Conservation (phyloP, 2,888 invertebrate species). For the Heliconius sara region DNA sequence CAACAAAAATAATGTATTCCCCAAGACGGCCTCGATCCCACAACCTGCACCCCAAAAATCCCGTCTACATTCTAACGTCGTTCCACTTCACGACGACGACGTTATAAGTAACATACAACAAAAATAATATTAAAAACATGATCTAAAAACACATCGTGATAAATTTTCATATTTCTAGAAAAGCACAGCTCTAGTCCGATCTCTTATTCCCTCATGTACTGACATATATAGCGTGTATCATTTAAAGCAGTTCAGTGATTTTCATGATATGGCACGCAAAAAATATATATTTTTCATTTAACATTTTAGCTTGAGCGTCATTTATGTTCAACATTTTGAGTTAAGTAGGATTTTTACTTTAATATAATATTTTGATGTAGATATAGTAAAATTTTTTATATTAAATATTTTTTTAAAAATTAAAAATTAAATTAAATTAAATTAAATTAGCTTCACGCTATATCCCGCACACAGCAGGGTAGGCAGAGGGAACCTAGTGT, state of each 20-base stretch:
- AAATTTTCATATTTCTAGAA: constrained; percentile 7
- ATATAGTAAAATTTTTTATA: neutral
- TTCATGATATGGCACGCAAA: constrained; percentile 10
- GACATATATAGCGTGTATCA: constrained; percentile 24
- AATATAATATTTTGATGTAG: neutral
- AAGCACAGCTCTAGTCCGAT: constrained; percentile 1
- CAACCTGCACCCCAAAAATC: too few relatives aligned
- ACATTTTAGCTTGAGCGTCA: constrained; percentile 18
- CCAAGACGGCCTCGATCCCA: too few relatives aligned
- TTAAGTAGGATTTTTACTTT: constrained; percentile 5
- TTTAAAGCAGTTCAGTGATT: constrained; percentile 30
- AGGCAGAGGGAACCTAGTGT: too few relatives aligned
- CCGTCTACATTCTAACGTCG: too few relatives aligned
- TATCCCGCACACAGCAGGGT: too few relatives aligned
- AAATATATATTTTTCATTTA: constrained; percentile 19
- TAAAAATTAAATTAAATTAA: too few relatives aligned
- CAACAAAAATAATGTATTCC: too few relatives aligned
- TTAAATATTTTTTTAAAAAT: neutral
- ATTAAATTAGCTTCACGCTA: too few relatives aligned
- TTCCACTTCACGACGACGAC: neutral
- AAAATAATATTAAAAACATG: neutral
- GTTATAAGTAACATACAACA: neutral
- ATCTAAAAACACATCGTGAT: neutral
- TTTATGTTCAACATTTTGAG: constrained; percentile 12
- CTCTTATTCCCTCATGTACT: constrained; percentile 18